Evolutionary conservation across 2,797 vertebrate genomes (phyloP).

Genomic region (Cirrhinus molitorella): DNA sequence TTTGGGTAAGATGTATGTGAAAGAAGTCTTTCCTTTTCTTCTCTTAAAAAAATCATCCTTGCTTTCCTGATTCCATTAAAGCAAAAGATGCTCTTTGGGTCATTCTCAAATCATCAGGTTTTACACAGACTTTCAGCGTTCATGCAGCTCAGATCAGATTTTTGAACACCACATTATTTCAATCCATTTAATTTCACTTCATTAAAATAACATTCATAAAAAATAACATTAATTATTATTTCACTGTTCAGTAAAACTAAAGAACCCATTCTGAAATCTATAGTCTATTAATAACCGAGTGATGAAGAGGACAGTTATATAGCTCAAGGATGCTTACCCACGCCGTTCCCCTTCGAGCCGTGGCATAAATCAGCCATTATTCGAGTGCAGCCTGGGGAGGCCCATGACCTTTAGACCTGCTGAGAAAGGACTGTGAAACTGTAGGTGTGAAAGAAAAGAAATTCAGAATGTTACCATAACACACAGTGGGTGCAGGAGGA

Average conservation of each 20-base stretch:
- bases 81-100: background rate
- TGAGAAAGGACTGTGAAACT: constrained; percentile 62
- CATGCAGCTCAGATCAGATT: background rate
- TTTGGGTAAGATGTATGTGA: background rate
- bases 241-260: background rate
- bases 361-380: constrained; percentile 58
- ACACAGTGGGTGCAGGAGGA: constrained; percentile 67
- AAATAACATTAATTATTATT: background rate
- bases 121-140: background rate
- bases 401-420: constrained; percentile 72
- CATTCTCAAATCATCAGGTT: background rate
- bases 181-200: background rate
- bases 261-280: no score
- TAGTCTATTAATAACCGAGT: constrained; percentile 6
- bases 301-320: constrained; percentile 18
- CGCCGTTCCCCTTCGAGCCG: constrained; percentile 48
- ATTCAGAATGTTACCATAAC: constrained; percentile 69
- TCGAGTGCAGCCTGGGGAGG: constrained; percentile 43
- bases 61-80: background rate
- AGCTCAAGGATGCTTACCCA: constrained; percentile 32
- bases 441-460: constrained; percentile 76
- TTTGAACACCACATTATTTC: background rate
- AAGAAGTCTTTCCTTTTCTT: no score
- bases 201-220: no score
- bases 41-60: no score